These are phyloP conservation scores for Lottia scabra DNA, from an alignment of 2,888 invertebrate genomes.

Conservation along the genomic window DNA sequence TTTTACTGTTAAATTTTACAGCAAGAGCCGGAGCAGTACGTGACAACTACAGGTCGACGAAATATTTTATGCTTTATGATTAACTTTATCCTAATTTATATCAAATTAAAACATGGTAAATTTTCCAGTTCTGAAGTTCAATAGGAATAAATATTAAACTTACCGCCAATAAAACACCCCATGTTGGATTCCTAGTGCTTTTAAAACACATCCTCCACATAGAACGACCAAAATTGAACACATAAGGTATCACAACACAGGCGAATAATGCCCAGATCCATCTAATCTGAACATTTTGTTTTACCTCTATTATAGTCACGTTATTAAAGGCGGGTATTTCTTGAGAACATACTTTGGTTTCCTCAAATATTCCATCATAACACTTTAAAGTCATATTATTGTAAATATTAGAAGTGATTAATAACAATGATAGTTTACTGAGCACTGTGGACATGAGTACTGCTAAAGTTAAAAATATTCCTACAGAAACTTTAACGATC, in stretches of 20 bases:
- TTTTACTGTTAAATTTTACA: too few relatives aligned
- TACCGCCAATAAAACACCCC: conserved; percentile 40
- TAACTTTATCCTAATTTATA: too few relatives aligned
- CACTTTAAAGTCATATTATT: conserved; percentile 51
- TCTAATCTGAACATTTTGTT: conserved; percentile 22
- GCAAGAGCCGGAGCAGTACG: too few relatives aligned
- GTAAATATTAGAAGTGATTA: conserved; percentile 56
- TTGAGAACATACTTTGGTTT: conserved; percentile 44
- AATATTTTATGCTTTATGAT: too few relatives aligned
- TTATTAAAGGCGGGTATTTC: conserved; percentile 42
- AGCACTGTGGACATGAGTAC: conserved; percentile 87
- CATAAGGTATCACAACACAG: conserved; percentile 66
- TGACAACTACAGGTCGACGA: too few relatives aligned
- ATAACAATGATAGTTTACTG: conserved; percentile 83
- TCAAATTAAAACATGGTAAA: too few relatives aligned
- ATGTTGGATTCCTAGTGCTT: conserved; percentile 50
- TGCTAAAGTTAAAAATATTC: conserved; percentile 85
- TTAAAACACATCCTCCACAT: conserved; percentile 69
- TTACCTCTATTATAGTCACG: conserved; percentile 12
- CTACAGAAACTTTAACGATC: conserved; percentile 76
- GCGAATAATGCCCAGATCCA: conserved; percentile 69
- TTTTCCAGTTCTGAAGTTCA: too few relatives aligned
- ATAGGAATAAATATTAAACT: conserved; percentile 17
- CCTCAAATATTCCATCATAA: conserved; percentile 25
- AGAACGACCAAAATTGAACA: conserved; percentile 66